Evolutionary conservation across 1,140 invertebrate species (phyloP).

Genomic region (Drosophila quadrilineata): DNA sequence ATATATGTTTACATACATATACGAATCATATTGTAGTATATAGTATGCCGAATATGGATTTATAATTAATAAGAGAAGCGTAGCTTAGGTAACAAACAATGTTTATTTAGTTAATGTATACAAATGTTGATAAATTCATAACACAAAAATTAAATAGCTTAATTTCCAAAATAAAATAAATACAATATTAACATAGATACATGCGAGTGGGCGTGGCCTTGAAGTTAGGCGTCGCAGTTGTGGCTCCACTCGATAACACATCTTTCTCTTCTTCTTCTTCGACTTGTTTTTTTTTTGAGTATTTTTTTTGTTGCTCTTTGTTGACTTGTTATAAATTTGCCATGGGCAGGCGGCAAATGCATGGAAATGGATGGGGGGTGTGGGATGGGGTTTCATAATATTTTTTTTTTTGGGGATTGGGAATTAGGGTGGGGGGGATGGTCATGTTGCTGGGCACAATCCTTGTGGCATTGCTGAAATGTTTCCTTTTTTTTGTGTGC

Average conservation of each 20-base stretch:
- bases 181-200: constrained; percentile 59
- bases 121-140: constrained; percentile 35
- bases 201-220: constrained; percentile 27
- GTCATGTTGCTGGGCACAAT: constrained; percentile 24
- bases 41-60: neutral
- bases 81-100: constrained; percentile 61
- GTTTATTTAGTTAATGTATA: constrained; percentile 57
- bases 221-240: too few species aligned
- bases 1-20: neutral
- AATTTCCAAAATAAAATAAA: constrained; percentile 60
- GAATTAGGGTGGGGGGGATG: constrained; percentile 21
- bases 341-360: constrained; percentile 43
- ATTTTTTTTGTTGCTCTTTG: constrained; percentile 46
- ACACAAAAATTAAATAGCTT: constrained; percentile 65
- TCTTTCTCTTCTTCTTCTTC: constrained; percentile 14
- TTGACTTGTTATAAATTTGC: constrained; percentile 70
- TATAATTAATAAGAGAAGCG: neutral
- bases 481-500: too few species aligned
- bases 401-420: constrained; percentile 8
- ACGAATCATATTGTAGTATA: neutral
- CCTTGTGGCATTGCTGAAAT: constrained; percentile 53
- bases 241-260: too few species aligned
- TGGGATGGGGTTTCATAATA: too few species aligned
- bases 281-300: constrained; percentile 37
- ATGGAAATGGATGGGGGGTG: constrained; percentile 55